Percentiles rank a stretch among this genome's conserved stretches.
Evolutionary conservation across 1,140 invertebrate genomes (phyloP).

Genomic region (Drosophila arizonae): DNA sequence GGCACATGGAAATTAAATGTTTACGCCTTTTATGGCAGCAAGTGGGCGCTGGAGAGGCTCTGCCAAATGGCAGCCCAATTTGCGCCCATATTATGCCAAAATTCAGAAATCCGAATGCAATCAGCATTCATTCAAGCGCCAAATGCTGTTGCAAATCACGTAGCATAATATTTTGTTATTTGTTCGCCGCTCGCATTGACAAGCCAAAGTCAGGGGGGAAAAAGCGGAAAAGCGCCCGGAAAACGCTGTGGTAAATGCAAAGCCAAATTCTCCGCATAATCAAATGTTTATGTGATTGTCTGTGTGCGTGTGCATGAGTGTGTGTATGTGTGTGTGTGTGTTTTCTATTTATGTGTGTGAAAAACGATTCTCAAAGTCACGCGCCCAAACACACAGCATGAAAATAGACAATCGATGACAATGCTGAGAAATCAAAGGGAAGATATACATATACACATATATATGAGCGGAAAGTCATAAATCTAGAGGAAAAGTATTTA

Average conservation of each 20-base stretch:
- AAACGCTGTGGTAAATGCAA: slow-evolving; percentile 25
- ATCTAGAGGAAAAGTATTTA: neutral
- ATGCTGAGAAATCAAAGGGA: slow-evolving; percentile 21
- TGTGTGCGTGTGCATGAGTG: neutral
- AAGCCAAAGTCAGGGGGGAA: slow-evolving; percentile 16
- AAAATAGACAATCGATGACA: slow-evolving; percentile 51
- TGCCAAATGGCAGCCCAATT: slow-evolving; percentile 40
- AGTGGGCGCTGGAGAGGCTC: slow-evolving; percentile 56
- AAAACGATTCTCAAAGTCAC: slow-evolving; percentile 74
- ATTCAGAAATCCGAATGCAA: slow-evolving; percentile 65
- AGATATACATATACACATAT: neutral
- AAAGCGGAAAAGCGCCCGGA: slow-evolving; percentile 15
- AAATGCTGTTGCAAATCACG: slow-evolving; percentile 68
- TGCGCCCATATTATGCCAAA: slow-evolving; percentile 17
- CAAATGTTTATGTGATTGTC: neutral
- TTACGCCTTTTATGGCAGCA: slow-evolving; percentile 78
- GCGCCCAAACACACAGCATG: slow-evolving; percentile 44
- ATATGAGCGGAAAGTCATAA: neutral
- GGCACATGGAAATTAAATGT: slow-evolving; percentile 78
- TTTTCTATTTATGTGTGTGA: slow-evolving; percentile 29
- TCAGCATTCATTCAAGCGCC: slow-evolving; percentile 64
- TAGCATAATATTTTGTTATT: slow-evolving; percentile 75
- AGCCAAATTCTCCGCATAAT: slow-evolving; percentile 17
- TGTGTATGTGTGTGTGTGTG: neutral
- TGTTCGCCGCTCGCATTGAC: slow-evolving; percentile 19